Evolutionary conservation across 2,888 invertebrate species (phyloP), one percentile per base, ranked within the genome.

Genomic region (Ditula angustiorana): DNA sequence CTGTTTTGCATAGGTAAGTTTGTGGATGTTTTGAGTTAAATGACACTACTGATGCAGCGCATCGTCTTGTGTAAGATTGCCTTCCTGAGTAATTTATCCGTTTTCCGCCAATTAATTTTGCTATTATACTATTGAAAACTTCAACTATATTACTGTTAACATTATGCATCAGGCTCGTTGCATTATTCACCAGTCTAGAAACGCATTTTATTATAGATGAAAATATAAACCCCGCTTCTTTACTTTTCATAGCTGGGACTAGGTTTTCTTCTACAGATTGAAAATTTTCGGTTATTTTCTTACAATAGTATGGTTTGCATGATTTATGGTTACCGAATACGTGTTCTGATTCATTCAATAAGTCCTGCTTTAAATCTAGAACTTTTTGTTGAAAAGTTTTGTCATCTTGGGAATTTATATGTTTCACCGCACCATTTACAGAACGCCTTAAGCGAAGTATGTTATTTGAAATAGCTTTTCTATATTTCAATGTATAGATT

Each of bases 231-330:
- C 37, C 13, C 10, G n/a, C 23, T 13, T 33, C 19, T 33, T 21
- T 33, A 33, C 50, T 11, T 52, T 53, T 53, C 55, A 55, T 53
- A 23, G 10, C 35, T 21, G 35, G 13, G 7, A 55, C 37, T 21
- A 53, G 8, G 5, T 53, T 53, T 53, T 53, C 21, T 30, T 50
- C 50, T 50, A 8, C 3, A 13, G n/a, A 13, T 23, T 24, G n/a
- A 26, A 8, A 24, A 56, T 37, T 37, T 55, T 55, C 24, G 5
- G 13, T 24, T 8, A 37, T 1, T 24, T 55, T 55, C 23, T n/a
- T 26, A n/a, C 55, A 56, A 44, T 16, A 56, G 19, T 56, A 41
- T 2, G 55, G 26, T 35, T 56, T 56, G 19, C 55, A 56, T 7
- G 13, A 56, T 3, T n/a, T 41, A 24, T 56, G 55, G 16, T 56